These are phyloP conservation scores for Lonchura striata DNA, from an alignment of 2,113 vertebrate species.

Conservation along the genomic window DNA sequence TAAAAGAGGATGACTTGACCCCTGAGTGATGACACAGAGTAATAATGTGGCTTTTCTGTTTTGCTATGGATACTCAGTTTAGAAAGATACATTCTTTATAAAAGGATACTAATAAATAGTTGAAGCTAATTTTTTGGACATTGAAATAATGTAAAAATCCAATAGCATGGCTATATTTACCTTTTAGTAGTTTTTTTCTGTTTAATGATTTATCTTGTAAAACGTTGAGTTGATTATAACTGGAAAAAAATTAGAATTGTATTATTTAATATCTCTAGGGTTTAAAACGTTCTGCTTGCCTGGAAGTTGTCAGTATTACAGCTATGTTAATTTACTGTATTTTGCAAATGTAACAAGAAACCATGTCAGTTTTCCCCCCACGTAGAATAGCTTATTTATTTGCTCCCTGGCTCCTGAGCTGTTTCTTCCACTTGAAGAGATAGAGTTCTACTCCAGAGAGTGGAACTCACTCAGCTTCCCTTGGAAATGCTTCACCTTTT, in stretches of 20 bases:
- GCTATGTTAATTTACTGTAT: neutral
- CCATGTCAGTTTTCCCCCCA: accelerated
- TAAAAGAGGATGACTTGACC: neutral
- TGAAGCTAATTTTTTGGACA: neutral
- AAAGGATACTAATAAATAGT: neutral
- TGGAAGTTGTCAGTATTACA: neutral
- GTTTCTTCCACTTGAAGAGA: neutral
- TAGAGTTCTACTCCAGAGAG: neutral
- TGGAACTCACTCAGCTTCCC: neutral
- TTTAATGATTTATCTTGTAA: neutral
- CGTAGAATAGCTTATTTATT: neutral
- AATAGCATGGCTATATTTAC: neutral
- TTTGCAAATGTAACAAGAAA: neutral
- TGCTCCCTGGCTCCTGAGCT: neutral
- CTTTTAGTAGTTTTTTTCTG: neutral
- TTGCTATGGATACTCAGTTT: neutral
- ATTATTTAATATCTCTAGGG: neutral
- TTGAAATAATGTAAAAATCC: neutral
- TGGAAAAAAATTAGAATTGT: neutral
- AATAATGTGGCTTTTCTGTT: neutral
- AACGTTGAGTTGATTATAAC: neutral
- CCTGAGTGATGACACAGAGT: neutral
- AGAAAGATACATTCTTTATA: neutral
- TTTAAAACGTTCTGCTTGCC: neutral
- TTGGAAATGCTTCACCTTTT: constrained; percentile 16